phyloP scores from a whole-genome alignment of 1,140 invertebrate species.

The Platorchestia sp. region DNA sequence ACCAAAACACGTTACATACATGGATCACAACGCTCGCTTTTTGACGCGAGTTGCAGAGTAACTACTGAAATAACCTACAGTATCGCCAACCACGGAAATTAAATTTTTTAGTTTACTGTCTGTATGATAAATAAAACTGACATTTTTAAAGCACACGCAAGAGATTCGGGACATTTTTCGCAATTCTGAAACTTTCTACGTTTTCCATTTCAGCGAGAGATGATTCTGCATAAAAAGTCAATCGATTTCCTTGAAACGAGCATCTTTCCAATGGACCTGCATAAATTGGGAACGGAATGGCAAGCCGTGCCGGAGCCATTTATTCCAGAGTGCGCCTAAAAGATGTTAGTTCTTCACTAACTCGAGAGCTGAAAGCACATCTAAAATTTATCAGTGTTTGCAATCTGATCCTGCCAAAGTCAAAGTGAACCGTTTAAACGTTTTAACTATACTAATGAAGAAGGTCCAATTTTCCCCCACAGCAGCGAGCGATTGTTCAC shows the following conservation, averaged over 20 bases:
- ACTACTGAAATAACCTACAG: no score
- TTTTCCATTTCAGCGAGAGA: not conserved
- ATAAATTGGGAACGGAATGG: not conserved
- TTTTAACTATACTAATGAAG: not conserved
- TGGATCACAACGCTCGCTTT: no score
- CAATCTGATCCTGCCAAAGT: not conserved
- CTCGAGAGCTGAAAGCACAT: not conserved
- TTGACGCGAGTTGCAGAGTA: no score
- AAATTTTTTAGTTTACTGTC: no score
- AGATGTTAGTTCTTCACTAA: not conserved
- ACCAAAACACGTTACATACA: no score
- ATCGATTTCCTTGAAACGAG: not conserved
- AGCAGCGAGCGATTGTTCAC: not conserved
- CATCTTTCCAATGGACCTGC: not conserved
- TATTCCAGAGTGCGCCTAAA: not conserved
- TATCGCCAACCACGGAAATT: no score
- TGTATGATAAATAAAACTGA: no score
- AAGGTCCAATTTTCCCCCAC: not conserved
- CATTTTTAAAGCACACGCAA: no score
- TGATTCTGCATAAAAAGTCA: not conserved
- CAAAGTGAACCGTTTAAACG: not conserved
- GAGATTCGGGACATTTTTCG: no score
- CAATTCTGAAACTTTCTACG: not conserved
- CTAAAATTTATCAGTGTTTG: not conserved
- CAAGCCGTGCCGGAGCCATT: no score